Conservation (phyloP, 2,888 invertebrate species). For the Calliscelio sp. region DNA sequence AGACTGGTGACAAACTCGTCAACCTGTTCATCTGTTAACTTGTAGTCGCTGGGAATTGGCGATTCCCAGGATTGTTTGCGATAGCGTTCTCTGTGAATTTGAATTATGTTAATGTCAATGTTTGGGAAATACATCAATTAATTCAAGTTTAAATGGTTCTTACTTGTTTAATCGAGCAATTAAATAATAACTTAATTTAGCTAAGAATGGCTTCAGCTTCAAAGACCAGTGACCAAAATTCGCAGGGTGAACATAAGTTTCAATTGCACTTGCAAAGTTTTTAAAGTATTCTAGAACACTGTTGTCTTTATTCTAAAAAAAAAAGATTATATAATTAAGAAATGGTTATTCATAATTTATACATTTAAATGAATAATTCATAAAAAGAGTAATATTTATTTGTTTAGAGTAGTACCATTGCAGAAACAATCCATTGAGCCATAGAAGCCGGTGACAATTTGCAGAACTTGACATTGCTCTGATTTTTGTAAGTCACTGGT, state of each 20-base stretch:
- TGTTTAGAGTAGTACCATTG: conserved; percentile 85
- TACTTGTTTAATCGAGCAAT: conserved; percentile 87
- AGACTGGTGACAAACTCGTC: conserved; percentile 94
- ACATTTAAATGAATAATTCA: background rate
- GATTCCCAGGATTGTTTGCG: conserved; percentile 89
- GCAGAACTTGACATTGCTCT: conserved; percentile 88
- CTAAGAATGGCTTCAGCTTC: conserved; percentile 89
- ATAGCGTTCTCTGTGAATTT: conserved; percentile 88
- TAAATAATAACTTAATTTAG: conserved; percentile 90
- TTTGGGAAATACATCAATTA: too few species aligned
- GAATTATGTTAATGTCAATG: too few species aligned
- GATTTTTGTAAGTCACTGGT: conserved; percentile 92
- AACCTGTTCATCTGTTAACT: conserved; percentile 92
- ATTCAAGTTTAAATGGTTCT: conserved; percentile 23
- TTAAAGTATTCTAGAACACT: conserved; percentile 91
- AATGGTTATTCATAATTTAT: too few species aligned
- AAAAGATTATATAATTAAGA: background rate
- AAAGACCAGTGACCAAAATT: conserved; percentile 93
- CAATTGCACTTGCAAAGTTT: conserved; percentile 93
- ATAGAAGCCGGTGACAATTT: conserved; percentile 86
- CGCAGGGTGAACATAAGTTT: conserved; percentile 96
- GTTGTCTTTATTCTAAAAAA: conserved; percentile 88
- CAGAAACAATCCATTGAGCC: conserved; percentile 87
- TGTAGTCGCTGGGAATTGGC: conserved; percentile 89
- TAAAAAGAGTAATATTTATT: conserved; percentile 6